Evolutionary conservation across 2,888 invertebrate species (phyloP).

Genomic region (Euplagia quadripunctaria): DNA sequence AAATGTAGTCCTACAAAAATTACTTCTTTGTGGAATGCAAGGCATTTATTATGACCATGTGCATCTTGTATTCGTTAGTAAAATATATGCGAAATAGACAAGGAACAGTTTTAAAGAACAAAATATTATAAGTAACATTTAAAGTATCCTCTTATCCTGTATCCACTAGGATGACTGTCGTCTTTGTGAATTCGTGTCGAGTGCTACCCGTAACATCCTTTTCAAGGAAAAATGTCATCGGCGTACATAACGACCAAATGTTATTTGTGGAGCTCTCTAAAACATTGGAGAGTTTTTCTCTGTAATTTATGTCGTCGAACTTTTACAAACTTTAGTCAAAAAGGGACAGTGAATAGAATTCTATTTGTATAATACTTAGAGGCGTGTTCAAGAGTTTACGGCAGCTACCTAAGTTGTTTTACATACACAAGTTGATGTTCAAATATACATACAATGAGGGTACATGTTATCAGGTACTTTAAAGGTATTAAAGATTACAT

Average conservation of each 20-base stretch:
- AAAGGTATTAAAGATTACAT: constrained; percentile 45
- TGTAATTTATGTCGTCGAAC: constrained; percentile 52
- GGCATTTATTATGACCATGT: not conserved
- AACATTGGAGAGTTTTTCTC: constrained; percentile 52
- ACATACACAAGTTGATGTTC: constrained; percentile 50
- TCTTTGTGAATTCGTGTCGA: constrained; percentile 37
- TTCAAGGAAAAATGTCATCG: constrained; percentile 37
- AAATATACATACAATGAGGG: constrained; percentile 24
- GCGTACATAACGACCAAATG: constrained; percentile 43
- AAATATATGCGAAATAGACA: not conserved
- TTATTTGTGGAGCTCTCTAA: constrained; percentile 60
- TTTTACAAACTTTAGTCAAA: constrained; percentile 53
- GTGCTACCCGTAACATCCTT: constrained; percentile 36
- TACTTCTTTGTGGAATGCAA: not conserved
- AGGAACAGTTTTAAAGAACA: not conserved
- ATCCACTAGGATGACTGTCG: constrained; percentile 21
- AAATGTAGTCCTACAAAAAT: not conserved
- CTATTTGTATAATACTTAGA: constrained; percentile 61
- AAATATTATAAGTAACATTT: constrained; percentile 22
- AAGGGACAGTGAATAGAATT: constrained; percentile 62
- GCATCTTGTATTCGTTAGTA: not conserved
- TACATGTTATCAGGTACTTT: constrained; percentile 47
- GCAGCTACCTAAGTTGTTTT: constrained; percentile 47
- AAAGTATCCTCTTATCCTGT: constrained; percentile 29
- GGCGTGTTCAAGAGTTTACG: constrained; percentile 54